These are phyloP conservation scores for Gadus chalcogrammus DNA, from an alignment of 2,113 vertebrate species.

Conservation along the genomic window DNA sequence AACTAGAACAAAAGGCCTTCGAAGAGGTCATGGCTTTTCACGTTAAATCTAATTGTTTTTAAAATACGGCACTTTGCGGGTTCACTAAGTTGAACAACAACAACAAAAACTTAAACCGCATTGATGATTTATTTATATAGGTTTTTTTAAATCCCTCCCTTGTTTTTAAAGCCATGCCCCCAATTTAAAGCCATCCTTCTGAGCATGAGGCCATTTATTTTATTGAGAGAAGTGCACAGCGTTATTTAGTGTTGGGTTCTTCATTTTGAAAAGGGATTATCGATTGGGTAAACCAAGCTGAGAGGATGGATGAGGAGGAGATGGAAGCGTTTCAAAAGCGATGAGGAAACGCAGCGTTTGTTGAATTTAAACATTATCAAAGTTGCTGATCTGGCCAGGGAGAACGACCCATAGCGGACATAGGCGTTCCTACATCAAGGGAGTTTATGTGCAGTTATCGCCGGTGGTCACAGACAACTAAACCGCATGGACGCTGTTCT, in stretches of 20 bases:
- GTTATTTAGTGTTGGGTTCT: slow-evolving; percentile 22
- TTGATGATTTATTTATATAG: not conserved
- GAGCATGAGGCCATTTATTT: slow-evolving; percentile 3
- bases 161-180: not conserved
- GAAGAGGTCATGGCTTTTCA: too few relatives aligned
- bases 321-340: not conserved
- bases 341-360: slow-evolving; percentile 14
- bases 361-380: not conserved
- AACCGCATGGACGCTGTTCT: too few relatives aligned
- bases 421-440: too few relatives aligned
- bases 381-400: not conserved
- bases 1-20: too few relatives aligned
- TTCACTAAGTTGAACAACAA: too few relatives aligned
- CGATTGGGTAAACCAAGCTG: slow-evolving; percentile 28
- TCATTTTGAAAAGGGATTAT: slow-evolving; percentile 26
- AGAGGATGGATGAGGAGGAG: not conserved
- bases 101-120: not conserved
- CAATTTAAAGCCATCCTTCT: slow-evolving; percentile 2
- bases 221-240: slow-evolving; percentile 21
- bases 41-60: too few relatives aligned
- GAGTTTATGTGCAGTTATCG: too few relatives aligned
- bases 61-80: too few relatives aligned
- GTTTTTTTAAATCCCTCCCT: not conserved
- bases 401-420: too few relatives aligned
- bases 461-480: too few relatives aligned